These are phyloP conservation scores for Podarcis raffonei DNA, from an alignment of 2,113 vertebrate species.

Conservation along the genomic window DNA sequence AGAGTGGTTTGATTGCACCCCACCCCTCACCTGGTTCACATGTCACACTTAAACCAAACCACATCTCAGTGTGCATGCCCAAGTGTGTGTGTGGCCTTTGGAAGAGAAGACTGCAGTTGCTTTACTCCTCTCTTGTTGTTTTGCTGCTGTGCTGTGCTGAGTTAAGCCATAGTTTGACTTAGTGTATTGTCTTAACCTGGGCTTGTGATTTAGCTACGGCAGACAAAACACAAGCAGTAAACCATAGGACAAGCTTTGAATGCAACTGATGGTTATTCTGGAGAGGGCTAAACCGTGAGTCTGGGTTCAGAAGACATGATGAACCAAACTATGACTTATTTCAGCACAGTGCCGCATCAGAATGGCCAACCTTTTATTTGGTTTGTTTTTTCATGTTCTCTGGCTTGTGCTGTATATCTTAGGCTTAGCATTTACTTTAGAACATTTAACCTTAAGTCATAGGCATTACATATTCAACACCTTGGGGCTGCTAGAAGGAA, in stretches of 20 bases:
- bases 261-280: not conserved
- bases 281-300: not conserved
- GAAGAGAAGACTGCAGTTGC: too few relatives aligned
- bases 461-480: slow-evolving; percentile 32
- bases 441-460: slow-evolving; percentile 17
- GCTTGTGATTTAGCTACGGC: too few relatives aligned
- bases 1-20: not conserved
- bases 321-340: not conserved
- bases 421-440: slow-evolving; percentile 8
- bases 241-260: too few relatives aligned
- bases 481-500: slow-evolving; percentile 2
- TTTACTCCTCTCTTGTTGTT: too few relatives aligned
- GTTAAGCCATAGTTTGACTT: too few relatives aligned
- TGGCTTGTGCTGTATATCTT: slow-evolving; percentile 23
- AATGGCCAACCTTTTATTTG: not conserved
- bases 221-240: too few relatives aligned
- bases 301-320: not conserved
- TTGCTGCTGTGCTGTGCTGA: too few relatives aligned
- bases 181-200: too few relatives aligned
- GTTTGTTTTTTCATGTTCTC: slow-evolving; percentile 21
- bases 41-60: too few relatives aligned
- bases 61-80: too few relatives aligned
- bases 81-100: too few relatives aligned
- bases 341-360: too few relatives aligned
- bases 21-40: not conserved